Conservation (phyloP, 2,113 vertebrate species). For the Ia io region DNA sequence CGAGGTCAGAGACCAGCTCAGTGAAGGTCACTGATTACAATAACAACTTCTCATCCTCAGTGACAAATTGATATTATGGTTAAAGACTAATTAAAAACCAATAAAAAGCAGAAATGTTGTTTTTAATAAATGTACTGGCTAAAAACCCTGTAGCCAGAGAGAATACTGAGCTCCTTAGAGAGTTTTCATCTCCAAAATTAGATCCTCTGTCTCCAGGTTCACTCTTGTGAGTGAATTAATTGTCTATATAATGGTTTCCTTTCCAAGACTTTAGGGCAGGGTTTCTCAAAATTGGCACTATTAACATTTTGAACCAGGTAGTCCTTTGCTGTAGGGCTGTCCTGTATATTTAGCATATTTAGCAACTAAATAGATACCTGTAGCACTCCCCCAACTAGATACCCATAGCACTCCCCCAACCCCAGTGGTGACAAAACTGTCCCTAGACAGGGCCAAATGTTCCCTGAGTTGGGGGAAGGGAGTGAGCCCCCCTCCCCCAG, state of each 20-base stretch:
- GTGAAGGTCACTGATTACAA: not conserved
- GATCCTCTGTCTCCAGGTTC: not conserved
- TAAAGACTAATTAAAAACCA: not conserved
- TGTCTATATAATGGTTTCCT: not conserved
- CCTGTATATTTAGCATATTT: not conserved
- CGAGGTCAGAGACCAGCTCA: not conserved
- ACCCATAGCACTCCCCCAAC: not conserved
- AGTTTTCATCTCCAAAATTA: not conserved
- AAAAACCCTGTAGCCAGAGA: not conserved
- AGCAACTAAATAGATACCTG: not conserved
- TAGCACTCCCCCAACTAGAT: not conserved
- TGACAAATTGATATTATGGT: not conserved
- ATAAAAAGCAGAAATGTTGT: not conserved
- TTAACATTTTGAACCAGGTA: not conserved
- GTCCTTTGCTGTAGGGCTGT: not conserved
- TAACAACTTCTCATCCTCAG: not conserved
- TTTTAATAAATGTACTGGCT: not conserved
- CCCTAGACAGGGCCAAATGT: not conserved
- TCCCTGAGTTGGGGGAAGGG: accelerated
- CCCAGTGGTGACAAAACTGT: not conserved
- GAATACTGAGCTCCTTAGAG: not conserved
- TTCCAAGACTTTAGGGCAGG: not conserved
- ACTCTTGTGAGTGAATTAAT: not conserved
- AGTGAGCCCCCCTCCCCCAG: not conserved
- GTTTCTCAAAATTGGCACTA: not conserved